Evolutionary conservation across 2,888 invertebrate species (phyloP), one percentile per base, ranked within the genome.

Genomic region (Chaetoderma sp.): DNA sequence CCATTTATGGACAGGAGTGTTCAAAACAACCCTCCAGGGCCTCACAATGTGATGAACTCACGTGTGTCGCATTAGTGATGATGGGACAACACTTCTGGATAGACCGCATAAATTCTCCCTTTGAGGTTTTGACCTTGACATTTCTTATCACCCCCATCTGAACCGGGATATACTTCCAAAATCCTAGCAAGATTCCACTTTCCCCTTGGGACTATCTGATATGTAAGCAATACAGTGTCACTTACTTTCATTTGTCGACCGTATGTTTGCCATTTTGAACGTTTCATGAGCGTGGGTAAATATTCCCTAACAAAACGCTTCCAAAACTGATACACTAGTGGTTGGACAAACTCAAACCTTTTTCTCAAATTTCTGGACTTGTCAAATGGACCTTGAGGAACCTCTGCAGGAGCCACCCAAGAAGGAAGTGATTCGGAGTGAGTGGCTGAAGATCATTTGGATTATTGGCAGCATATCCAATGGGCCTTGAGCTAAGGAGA

Each of bases 341-440:
- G 16, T 21, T 52, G 52, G 25, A 52, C 52, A 28, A 23, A 52
- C 27, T 13, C 27, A 18, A 52, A 52, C 13, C 52, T 6, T 52
- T 52, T 52, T 10, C 30, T 23, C 6, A 52, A 21, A 52, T 52
- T 25, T 18, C 28, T 52, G n/a, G 52, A 27, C 23, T 47, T 23
- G n/a, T 58, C 58, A 58, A 32, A 58, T 16, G 58, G 58, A 4
- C 32, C 58, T 8, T 58, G 44, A 21, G 45, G 44, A 4, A 18
- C 23, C 28, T 4, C n/a, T 21, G 18, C 16, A 27, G 33, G 10
- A 18, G 36, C 58, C 58, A 5, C 5, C 58, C 39, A 10, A 58
- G 23, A 21, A 58, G 18, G 28, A 58, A 58, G 23, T 58, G 58
- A 27, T 44, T 58, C 4, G 58, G 58, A 18, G 58, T 58, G 4